Evolutionary conservation across 2,888 invertebrate species (phyloP).

Genomic region (Rhingia campestris): DNA sequence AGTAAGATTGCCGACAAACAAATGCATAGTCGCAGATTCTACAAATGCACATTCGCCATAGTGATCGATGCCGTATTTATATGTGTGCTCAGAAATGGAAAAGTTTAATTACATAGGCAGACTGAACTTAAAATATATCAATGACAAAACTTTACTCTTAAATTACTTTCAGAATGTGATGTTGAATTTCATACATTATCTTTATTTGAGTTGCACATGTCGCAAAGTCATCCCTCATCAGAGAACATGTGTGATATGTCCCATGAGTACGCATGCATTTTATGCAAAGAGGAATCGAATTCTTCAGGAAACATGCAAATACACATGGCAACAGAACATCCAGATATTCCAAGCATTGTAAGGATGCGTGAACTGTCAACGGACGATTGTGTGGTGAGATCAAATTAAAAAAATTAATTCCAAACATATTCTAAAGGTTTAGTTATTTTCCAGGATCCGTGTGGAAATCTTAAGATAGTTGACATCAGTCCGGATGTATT

Average conservation of each 20-base stretch:
- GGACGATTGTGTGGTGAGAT: conserved; percentile 12
- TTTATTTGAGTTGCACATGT: conserved; percentile 43
- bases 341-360: conserved; percentile 43
- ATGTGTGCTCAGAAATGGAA: no score
- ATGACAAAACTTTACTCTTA: background rate
- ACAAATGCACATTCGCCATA: no score
- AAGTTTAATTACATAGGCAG: no score
- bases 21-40: no score
- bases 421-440: background rate
- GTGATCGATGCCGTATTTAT: no score
- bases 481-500: conserved; percentile 8
- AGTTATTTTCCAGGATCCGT: conserved; percentile 31
- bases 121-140: no score
- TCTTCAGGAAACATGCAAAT: conserved; percentile 4
- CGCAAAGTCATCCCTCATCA: background rate
- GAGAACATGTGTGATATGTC: background rate
- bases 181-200: conserved; percentile 25
- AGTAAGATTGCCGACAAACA: no score
- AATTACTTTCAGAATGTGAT: conserved; percentile 46
- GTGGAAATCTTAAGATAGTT: conserved; percentile 20
- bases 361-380: conserved; percentile 34
- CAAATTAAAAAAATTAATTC: no score
- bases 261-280: conserved; percentile 28
- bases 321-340: conserved; percentile 53
- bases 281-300: conserved; percentile 36